Evolutionary conservation across 2,888 invertebrate genomes (phyloP), one percentile per base, ranked within the genome.

Genomic region (Xestobium rufovillosum): DNA sequence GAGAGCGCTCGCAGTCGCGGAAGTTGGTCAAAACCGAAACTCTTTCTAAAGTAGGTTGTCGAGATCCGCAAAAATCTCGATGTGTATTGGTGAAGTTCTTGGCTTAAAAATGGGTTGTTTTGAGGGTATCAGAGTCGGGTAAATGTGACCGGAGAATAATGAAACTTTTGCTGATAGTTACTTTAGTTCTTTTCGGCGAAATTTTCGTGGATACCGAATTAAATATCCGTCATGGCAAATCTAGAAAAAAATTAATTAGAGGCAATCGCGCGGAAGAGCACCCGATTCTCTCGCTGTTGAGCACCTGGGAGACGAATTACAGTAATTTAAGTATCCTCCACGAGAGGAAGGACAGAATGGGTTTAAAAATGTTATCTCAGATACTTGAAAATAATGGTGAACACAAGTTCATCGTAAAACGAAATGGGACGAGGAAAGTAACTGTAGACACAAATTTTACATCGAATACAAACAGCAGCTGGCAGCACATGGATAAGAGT

Each of bases 211-310:
- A 46, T 39, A 37, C 48, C 23, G 48, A 46, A 42, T 40, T 48
- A 41, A 55, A 48, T 39, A 71, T 72, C 42, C 62, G 72, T 25
- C 72, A 72, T 49, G 59, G 69, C 12, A 59, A 69, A 31, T 71
- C 71, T 1, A 54, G 68, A 4, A 57, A 47, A 26, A 62, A 65
- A 39, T 55, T 65, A 14, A 47, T 60, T 16, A 44, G 60, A 37
- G 50, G 53, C 13, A 37, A 53, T 30, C 48, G 55, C 4, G 57
- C 55, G 27, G 56, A 49, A 3, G 50, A 52, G 25, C 44, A 46
- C 3, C 17, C 23, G 12, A 33, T 31, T n/a, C 42, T 38, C 14
- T 36, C 38, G 23, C 30, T 25, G 10, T 14, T 25, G 25, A 39
- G 34, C 19, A 28, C 36, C 23, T 28, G 32, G 14, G 35, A 38